A percentile compares a stretch with the other conserved stretches of the same genome.
phyloP scores from a whole-genome alignment of 2,113 vertebrate species.

The Apaloderma vittatum region DNA sequence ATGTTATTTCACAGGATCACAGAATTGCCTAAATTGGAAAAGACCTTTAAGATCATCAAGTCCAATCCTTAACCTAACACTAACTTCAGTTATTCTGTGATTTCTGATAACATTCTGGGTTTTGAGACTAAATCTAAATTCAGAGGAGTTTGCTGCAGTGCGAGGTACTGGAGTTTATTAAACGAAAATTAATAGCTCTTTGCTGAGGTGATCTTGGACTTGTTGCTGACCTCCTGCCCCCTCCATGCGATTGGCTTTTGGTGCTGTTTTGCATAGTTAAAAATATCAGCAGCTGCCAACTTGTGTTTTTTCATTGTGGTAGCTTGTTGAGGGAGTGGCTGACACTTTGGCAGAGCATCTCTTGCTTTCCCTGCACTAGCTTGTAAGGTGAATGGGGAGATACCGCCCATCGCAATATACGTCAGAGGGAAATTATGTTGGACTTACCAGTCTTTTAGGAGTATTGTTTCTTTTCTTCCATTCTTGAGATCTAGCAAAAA shows the following conservation, averaged over 20 bases:
- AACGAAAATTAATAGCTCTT: not conserved
- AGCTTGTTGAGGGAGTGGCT: not conserved
- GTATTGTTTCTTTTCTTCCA: not conserved
- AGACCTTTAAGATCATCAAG: too few species aligned
- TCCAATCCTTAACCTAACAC: too few species aligned
- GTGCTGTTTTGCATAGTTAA: not conserved
- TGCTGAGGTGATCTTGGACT: not conserved
- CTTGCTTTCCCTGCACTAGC: not conserved
- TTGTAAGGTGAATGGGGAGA: not conserved
- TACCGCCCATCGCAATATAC: not conserved
- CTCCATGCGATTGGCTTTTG: not conserved
- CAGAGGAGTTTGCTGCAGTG: not conserved
- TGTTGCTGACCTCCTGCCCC: not conserved
- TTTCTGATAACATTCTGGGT: not conserved
- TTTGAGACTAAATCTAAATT: not conserved
- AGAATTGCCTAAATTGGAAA: too few species aligned
- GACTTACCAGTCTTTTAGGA: not conserved
- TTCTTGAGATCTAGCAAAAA: not conserved
- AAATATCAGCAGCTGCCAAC: not conserved
- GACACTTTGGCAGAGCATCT: not conserved
- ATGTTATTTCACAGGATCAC: not conserved
- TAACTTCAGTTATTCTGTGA: too few species aligned
- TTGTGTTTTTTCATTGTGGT: not conserved
- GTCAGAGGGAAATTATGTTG: not conserved
- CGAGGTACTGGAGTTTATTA: not conserved